phyloP scores from a whole-genome alignment of 37 sponge, comb jelly and placozoan species.

The Crambe crambe region DNA sequence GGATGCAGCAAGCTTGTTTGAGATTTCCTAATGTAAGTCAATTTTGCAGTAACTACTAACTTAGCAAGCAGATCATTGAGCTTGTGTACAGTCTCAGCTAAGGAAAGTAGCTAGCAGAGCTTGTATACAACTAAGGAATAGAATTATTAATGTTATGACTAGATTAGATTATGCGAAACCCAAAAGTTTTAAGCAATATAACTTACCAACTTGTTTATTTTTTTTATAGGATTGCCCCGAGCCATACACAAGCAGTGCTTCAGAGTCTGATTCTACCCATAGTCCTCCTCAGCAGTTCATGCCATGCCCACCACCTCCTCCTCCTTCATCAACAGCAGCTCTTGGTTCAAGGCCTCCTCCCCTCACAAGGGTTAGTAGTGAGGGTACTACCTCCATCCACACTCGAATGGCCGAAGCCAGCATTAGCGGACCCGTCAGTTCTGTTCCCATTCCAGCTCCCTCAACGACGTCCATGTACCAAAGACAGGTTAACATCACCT shows the following conservation, averaged over 20 bases:
- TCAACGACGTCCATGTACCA: background rate
- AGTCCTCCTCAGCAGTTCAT: conserved; percentile 28
- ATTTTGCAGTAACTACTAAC: no score
- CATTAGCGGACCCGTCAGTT: background rate
- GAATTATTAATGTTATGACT: no score
- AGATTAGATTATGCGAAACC: no score
- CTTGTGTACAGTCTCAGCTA: no score
- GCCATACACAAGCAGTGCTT: conserved; percentile 23
- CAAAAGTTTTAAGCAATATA: no score
- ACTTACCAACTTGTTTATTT: no score
- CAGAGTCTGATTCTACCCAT: conserved; percentile 40
- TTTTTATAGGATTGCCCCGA: background rate
- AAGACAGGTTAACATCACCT: conserved; percentile 27
- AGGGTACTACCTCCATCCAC: conserved; percentile 39
- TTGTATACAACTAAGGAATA: no score
- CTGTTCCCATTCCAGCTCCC: background rate
- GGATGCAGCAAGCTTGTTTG: conserved; percentile 9
- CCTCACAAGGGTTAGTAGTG: conserved; percentile 54
- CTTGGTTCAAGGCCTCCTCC: conserved; percentile 43
- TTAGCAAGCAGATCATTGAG: no score
- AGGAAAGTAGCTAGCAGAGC: no score
- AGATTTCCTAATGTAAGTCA: background rate
- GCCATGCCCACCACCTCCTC: background rate
- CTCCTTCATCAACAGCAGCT: conserved; percentile 11
- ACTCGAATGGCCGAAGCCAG: conserved; percentile 18